These are phyloP conservation scores for Taenaris catops DNA, from an alignment of 2,888 invertebrate species.

Conservation along the genomic window DNA sequence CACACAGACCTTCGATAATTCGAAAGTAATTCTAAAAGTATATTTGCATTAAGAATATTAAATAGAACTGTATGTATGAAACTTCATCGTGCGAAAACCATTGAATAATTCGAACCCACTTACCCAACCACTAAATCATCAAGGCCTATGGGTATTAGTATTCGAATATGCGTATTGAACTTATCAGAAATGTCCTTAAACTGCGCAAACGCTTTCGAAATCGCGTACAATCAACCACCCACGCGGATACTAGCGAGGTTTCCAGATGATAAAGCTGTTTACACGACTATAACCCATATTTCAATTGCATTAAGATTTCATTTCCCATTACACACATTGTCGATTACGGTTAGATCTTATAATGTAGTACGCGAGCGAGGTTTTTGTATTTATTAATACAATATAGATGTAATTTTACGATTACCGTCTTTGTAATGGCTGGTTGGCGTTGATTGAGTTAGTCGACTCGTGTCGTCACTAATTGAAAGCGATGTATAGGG, in stretches of 20 bases:
- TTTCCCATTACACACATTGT: background rate
- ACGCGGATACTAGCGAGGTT: slow-evolving; percentile 33
- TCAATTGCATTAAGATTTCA: slow-evolving; percentile 1
- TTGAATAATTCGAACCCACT: too few species aligned
- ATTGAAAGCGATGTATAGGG: slow-evolving; percentile 18
- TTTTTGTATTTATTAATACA: slow-evolving; percentile 20
- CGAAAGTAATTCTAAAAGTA: too few species aligned
- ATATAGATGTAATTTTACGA: slow-evolving; percentile 41
- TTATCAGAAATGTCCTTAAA: slow-evolving; percentile 27
- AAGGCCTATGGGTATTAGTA: too few species aligned
- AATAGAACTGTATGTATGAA: too few species aligned
- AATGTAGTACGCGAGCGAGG: slow-evolving; percentile 10
- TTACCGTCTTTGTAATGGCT: slow-evolving; percentile 38
- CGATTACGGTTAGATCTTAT: slow-evolving; percentile 14
- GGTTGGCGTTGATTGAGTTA: slow-evolving; percentile 14
- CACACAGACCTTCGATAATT: too few species aligned
- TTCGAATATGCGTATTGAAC: slow-evolving; percentile 10
- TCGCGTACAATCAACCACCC: slow-evolving; percentile 39
- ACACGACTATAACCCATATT: slow-evolving; percentile 1
- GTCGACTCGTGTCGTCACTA: slow-evolving; percentile 25
- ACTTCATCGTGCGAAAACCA: too few species aligned
- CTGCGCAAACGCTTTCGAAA: slow-evolving; percentile 53
- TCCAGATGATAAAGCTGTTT: background rate
- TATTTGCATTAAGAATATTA: too few species aligned
- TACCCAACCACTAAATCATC: too few species aligned